Base-by-base conservation (phyloP, 1,140 invertebrate genomes). In the Telenomus remus region DNA sequence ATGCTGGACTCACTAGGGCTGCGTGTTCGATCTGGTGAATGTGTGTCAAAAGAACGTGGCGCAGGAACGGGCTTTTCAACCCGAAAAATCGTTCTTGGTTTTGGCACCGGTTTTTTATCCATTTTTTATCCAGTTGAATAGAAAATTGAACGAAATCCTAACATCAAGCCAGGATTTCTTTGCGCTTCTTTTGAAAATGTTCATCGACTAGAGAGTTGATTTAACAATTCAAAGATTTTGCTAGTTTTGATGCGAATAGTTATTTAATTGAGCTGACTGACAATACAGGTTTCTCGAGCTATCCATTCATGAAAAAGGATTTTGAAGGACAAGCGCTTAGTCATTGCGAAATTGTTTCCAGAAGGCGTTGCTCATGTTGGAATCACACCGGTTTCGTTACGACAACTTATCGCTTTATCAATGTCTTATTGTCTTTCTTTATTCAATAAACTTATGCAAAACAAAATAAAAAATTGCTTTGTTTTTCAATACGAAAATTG, bases 71-170 rank as follows among this genome's bases (percentile, higher is more conserved):
- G 86, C 6, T 74, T 78, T 0, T 81, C 79, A 0, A 78, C 11
- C 9, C 64, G 15, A 37, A 85, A 56, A 19, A 82, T 76, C 12
- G 86, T 85, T 51, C 86, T 82, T 0, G 86, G 85, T 47, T 87
- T 87, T 33, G 86, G 86, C 35, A 87, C 78, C 47, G 86, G 86
- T 50, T 86, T 87, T 42, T 81, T 79, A 35, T 86, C 84, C 86
- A 87, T 87, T 51, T 42, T 7, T 12, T 9, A 10, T 43, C 8
- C n/a, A n/a, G n/a, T n/a, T n/a, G n/a, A n/a, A n/a, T n/a, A n/a
- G n/a, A n/a, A n/a, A n/a, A n/a, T n/a, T n/a, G n/a, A n/a, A n/a
- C 13, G 35, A 42, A 56, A 16, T n/a, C 39, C 54, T 7, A 59
- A 53, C 47, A 39, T 6, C 16, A 47, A 6, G 53, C 64, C 10